These are phyloP conservation scores for Cyphomyrus discorhynchus DNA, from an alignment of 2,113 vertebrate genomes.

Conservation along the genomic window DNA sequence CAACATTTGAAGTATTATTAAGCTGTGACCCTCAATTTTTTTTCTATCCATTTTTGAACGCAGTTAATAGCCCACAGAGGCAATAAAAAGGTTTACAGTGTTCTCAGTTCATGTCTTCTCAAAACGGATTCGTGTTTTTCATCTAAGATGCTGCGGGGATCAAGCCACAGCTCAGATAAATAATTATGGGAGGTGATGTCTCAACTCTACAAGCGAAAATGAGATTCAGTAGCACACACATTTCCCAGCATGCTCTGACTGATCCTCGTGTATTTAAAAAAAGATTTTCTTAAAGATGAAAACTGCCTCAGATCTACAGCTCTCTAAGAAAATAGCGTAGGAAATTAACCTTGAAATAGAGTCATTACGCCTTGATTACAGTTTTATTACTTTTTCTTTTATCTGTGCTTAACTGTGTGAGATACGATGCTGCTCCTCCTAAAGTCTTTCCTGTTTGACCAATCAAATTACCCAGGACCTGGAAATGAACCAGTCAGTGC, in stretches of 20 bases:
- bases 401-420: neutral
- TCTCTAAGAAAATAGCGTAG: neutral
- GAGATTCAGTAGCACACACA: neutral
- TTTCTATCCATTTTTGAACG: neutral
- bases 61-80: neutral
- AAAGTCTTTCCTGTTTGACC: slow-evolving; percentile 41
- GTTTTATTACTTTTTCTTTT: slow-evolving; percentile 30
- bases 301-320: neutral
- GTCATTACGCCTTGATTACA: slow-evolving; percentile 36
- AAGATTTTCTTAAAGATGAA: neutral
- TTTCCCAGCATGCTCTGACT: neutral
- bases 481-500: slow-evolving; percentile 21
- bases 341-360: slow-evolving; percentile 12
- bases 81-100: neutral
- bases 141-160: neutral
- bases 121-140: neutral
- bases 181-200: neutral
- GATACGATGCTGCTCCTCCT: slow-evolving; percentile 38
- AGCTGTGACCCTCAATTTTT: neutral
- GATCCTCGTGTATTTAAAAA: neutral
- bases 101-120: neutral
- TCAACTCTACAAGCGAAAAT: neutral
- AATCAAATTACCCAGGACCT: slow-evolving; percentile 47
- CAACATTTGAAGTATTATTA: neutral
- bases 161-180: slow-evolving; percentile 1